These are phyloP conservation scores for Dendrolimus kikuchii DNA, from an alignment of 1,140 invertebrate species.

Conservation along the genomic window DNA sequence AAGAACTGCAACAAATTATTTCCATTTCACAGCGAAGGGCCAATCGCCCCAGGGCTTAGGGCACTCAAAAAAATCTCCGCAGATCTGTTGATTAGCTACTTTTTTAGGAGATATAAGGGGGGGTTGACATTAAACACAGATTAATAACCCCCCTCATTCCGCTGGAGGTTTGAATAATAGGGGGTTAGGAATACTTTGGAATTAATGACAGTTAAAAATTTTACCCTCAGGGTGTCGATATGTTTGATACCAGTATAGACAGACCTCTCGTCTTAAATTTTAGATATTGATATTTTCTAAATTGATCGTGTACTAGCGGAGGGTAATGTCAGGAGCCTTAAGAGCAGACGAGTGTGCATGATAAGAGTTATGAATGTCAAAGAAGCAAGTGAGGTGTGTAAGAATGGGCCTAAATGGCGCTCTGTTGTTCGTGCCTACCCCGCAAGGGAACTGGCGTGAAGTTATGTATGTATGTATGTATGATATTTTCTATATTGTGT, in stretches of 20 bases:
- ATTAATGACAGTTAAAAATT: constrained; percentile 62
- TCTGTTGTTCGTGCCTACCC: too few species aligned
- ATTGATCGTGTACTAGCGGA: too few species aligned
- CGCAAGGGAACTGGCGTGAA: too few species aligned
- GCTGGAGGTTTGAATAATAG: constrained; percentile 18
- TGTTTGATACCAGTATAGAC: constrained; percentile 18
- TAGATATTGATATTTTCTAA: too few species aligned
- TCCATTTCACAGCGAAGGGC: constrained; percentile 4
- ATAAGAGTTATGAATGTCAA: too few species aligned
- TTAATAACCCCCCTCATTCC: constrained; percentile 58
- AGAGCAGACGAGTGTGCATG: too few species aligned
- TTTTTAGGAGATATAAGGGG: constrained; percentile 43
- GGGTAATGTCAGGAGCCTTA: too few species aligned
- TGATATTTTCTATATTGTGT: too few species aligned
- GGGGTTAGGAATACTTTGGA: constrained; percentile 41
- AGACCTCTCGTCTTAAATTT: constrained; percentile 13
- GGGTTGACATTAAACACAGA: constrained; percentile 60
- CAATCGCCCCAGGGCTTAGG: constrained; percentile 17
- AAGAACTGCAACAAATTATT: constrained; percentile 2
- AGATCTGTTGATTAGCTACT: constrained; percentile 66
- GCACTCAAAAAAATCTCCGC: constrained; percentile 31
- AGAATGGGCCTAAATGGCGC: too few species aligned
- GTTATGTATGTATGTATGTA: too few species aligned
- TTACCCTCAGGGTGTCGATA: constrained; percentile 31
- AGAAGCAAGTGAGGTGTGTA: too few species aligned